Evolutionary conservation across 2,888 invertebrate genomes (phyloP).

Genomic region (Polydrusus tereticollis): DNA sequence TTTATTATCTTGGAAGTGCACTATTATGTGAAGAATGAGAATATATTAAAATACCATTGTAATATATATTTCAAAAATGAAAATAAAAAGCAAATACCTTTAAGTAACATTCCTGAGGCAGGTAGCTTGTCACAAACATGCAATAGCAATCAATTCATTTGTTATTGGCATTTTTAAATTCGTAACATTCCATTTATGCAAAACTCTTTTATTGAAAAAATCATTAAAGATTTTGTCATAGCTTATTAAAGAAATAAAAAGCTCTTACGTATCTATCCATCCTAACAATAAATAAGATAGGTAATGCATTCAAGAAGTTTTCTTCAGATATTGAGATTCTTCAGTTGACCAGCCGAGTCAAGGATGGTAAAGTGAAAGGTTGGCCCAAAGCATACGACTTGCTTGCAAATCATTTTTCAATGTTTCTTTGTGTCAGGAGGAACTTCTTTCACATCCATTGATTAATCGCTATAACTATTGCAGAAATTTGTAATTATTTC

Average conservation of each 20-base stretch:
- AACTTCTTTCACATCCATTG: no score
- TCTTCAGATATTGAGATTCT: slow-evolving; percentile 15
- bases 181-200: slow-evolving; percentile 23
- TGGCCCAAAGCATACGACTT: neutral
- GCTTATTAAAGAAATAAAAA: slow-evolving; percentile 19
- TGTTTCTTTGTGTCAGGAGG: no score
- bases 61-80: neutral
- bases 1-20: neutral
- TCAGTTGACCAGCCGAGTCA: neutral
- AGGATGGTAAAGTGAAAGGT: neutral
- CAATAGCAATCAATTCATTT: slow-evolving; percentile 3
- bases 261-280: slow-evolving; percentile 18
- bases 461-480: no score
- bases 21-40: neutral
- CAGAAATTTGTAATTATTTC: no score
- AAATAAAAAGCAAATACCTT: neutral
- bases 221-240: slow-evolving; percentile 31
- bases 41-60: slow-evolving; percentile 1
- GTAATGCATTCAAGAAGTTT: slow-evolving; percentile 22
- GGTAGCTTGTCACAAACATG: slow-evolving; percentile 9
- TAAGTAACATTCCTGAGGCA: slow-evolving; percentile 11
- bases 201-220: slow-evolving; percentile 22
- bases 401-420: no score
- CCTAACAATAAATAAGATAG: slow-evolving; percentile 28
- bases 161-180: slow-evolving; percentile 24